These are phyloP conservation scores for Sprattus sprattus DNA, from an alignment of 2,113 vertebrate genomes.

Conservation along the genomic window DNA sequence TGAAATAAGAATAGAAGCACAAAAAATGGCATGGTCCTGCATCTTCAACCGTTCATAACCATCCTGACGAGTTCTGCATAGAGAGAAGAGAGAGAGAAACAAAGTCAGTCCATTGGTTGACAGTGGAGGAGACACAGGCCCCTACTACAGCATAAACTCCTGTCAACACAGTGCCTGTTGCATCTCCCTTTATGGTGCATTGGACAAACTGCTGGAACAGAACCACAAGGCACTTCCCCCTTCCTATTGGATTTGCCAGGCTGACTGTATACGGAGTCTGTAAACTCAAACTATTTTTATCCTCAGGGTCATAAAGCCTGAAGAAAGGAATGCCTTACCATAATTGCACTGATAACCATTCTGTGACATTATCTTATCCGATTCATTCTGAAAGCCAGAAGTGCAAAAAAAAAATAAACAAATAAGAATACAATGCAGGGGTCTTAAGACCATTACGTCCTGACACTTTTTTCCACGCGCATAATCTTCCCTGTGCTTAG, in stretches of 20 bases:
- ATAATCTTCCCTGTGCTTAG: background rate
- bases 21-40: constrained; percentile 38
- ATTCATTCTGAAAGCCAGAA: background rate
- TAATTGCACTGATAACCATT: background rate
- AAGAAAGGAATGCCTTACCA: constrained; percentile 5
- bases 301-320: background rate
- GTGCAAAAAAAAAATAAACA: background rate
- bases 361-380: background rate
- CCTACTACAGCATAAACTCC: constrained; percentile 54
- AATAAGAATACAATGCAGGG: background rate
- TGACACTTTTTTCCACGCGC: background rate
- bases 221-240: background rate
- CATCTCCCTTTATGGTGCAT: background rate
- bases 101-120: constrained; percentile 38
- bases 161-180: background rate
- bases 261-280: background rate
- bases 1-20: constrained; percentile 10
- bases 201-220: background rate
- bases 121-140: constrained; percentile 42
- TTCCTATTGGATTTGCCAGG: background rate
- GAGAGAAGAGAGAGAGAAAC: constrained; percentile 46
- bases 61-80: constrained; percentile 73
- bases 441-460: background rate
- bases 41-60: constrained; percentile 77
- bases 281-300: background rate